Base-by-base conservation (phyloP, 2,113 vertebrate species). In the Triplophysa tibetana region DNA sequence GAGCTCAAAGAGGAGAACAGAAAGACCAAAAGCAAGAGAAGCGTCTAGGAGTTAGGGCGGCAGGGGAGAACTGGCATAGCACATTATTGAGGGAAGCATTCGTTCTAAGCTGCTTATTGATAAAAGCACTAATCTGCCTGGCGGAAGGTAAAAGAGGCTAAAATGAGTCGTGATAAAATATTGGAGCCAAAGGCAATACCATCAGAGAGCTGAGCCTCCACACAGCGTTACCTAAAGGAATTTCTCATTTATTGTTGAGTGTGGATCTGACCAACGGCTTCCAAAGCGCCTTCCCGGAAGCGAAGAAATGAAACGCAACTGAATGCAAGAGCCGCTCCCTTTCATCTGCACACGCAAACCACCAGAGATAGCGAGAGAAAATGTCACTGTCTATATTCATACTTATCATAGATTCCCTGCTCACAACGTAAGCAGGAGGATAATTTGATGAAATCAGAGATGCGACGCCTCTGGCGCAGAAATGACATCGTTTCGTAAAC, bases 121-220 rank as follows among this genome's bases (percentile, higher is more conserved):
- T 93, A 93, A 92, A 93, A 92, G 91, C 91, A 90, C 90, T 93
- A 92, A 93, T 93, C 92, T 93, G 91, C 87, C 88, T 90, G 90
- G 89, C 88, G 91, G 91, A 92, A 92, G 90, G 92, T 92, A 92
- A 76, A 92, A 88, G 87, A 91, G 90, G 88, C 85, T 88, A 87
- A 88, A 82, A 87, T 90, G 89, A 89, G 87, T 86, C 86, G 86
- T 82, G 90, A 93, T 92, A 92, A 92, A 90, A 89, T 92, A 92
- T 92, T 87, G 88, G 79, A 86, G 91, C 91, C 89, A 88, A 91
- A 91, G 86, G 89, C 89, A 90, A 90, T 85, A 87, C 87, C 90
- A 89, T 90, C 85, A 66, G 86, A 88, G 79, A 89, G 88, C 87
- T 90, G 89, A 91, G 89, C 87, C 87, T 88, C 86, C 83, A 89